phyloP scores from a whole-genome alignment of 2,888 invertebrate genomes.

The Marasmarcha lunaedactyla region DNA sequence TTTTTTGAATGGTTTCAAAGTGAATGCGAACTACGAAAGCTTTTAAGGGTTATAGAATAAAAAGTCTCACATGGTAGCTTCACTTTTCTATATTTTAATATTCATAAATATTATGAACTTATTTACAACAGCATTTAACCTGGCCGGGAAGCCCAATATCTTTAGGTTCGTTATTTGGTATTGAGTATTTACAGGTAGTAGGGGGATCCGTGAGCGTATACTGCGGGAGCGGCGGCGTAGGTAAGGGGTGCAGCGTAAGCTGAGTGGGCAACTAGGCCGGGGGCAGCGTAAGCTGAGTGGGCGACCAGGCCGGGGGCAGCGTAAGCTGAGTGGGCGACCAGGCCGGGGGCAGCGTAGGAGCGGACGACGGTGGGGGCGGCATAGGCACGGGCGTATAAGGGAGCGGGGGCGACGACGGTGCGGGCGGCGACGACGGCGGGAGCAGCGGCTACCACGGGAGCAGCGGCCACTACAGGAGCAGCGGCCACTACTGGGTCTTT shows the following conservation, averaged over 20 bases:
- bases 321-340: conserved; percentile 19
- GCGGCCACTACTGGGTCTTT: conserved; percentile 54
- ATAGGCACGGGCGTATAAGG: conserved; percentile 16
- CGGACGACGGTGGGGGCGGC: conserved; percentile 18
- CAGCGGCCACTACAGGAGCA: conserved; percentile 24
- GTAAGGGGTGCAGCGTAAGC: conserved; percentile 14
- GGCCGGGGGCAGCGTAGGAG: conserved; percentile 19
- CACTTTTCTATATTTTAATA: conserved; percentile 5
- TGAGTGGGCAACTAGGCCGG: conserved; percentile 12
- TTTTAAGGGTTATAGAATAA: neutral
- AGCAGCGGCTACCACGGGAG: conserved; percentile 27
- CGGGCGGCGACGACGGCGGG: conserved; percentile 23
- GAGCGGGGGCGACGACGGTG: conserved; percentile 18
- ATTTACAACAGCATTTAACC: conserved; percentile 3
- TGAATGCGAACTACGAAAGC: too few species aligned
- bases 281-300: conserved; percentile 16
- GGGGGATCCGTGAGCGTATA: conserved; percentile 16
- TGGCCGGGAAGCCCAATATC: conserved; percentile 1
- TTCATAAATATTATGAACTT: conserved; percentile 4
- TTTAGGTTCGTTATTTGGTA: neutral
- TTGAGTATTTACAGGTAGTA: conserved; percentile 2
- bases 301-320: conserved; percentile 21
- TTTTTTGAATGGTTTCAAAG: too few species aligned
- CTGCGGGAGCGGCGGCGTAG: conserved; percentile 16
- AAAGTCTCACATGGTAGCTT: conserved; percentile 2